A percentile compares a stretch with the other conserved stretches of the same genome.
phyloP scores from a whole-genome alignment of 2,888 invertebrate genomes.

The Pollenia angustigena region DNA sequence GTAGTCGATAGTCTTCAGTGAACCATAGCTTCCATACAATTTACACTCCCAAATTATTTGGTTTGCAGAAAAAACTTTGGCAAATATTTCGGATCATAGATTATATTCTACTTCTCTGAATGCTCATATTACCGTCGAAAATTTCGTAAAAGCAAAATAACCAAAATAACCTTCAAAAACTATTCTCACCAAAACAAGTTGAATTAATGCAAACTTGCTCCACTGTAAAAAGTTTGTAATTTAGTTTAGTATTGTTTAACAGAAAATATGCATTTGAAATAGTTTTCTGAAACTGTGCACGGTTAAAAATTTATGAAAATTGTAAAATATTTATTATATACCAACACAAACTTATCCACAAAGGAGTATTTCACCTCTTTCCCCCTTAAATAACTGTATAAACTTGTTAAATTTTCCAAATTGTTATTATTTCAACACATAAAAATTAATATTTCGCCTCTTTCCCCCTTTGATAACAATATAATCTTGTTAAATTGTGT shows the following conservation, averaged over 20 bases:
- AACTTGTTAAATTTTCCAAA: constrained; percentile 49
- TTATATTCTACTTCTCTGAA: no score
- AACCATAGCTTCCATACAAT: no score
- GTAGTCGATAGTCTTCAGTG: no score
- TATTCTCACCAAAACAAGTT: no score
- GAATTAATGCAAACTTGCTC: background rate
- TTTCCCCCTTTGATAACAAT: constrained; percentile 1
- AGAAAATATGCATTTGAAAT: background rate
- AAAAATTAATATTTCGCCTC: background rate
- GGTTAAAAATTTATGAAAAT: background rate
- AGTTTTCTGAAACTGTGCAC: background rate
- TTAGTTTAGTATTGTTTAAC: background rate
- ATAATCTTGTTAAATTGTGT: constrained; percentile 50
- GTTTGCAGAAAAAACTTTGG: no score
- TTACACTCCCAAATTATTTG: no score
- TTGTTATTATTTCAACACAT: background rate
- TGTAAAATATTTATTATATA: constrained; percentile 12
- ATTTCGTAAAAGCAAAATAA: no score
- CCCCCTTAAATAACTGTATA: constrained; percentile 17
- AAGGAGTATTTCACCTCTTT: no score
- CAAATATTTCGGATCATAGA: no score
- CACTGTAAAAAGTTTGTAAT: background rate
- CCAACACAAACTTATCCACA: background rate
- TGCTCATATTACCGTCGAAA: no score
- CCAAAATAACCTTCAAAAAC: no score